Conservation (phyloP, 2,797 vertebrate genomes). For the Bovichtus diacanthus region DNA sequence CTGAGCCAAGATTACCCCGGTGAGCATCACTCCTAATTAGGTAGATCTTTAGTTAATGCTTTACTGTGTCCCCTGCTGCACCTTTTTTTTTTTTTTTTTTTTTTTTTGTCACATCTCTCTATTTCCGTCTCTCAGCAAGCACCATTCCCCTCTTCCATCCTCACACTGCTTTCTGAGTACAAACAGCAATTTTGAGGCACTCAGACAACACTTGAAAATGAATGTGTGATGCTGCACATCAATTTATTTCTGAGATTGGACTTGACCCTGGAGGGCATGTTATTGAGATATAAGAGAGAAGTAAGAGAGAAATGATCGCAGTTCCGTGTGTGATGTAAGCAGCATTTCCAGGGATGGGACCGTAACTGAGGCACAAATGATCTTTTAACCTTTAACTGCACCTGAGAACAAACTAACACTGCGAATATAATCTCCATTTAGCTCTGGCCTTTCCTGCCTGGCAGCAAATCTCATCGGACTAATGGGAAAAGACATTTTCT, state of each 20-base stretch:
- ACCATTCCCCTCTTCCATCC: constrained; percentile 14
- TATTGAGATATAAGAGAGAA: constrained; percentile 15
- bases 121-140: constrained; percentile 29
- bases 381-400: constrained; percentile 7
- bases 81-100: constrained; percentile 35
- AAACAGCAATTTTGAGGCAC: constrained; percentile 42
- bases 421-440: constrained; percentile 26
- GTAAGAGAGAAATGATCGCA: constrained; percentile 13
- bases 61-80: constrained; percentile 64
- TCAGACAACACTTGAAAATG: constrained; percentile 36
- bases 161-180: constrained; percentile 31
- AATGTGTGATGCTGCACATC: constrained; percentile 40
- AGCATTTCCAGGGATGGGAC: constrained; percentile 14
- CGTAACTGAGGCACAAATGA: constrained; percentile 5
- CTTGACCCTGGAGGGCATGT: constrained; percentile 43
- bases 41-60: constrained; percentile 72
- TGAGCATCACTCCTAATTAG: constrained; percentile 76
- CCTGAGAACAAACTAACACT: constrained; percentile 12
- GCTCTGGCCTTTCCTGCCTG: constrained; percentile 6
- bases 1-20: constrained; percentile 62
- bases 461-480: constrained; percentile 32
- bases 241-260: constrained; percentile 54
- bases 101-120: constrained; percentile 35
- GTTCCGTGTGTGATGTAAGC: constrained; percentile 17
- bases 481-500: constrained; percentile 37